A percentile compares a stretch with the other conserved stretches of the same genome.
Conservation (phyloP, 2,888 invertebrate genomes). For the Eristalis intricaria region DNA sequence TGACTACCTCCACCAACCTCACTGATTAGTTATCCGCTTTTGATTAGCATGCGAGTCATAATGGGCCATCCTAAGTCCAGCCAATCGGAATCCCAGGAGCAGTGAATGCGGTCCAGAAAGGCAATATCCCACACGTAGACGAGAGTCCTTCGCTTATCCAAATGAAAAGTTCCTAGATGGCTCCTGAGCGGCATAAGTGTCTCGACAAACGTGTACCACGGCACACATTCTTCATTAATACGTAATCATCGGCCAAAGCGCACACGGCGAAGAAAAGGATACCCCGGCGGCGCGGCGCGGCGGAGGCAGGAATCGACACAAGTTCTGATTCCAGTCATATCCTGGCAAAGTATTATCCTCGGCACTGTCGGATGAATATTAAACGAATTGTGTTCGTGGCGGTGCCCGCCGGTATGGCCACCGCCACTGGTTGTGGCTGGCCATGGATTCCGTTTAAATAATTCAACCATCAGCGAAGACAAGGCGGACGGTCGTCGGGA, state of each 20-base stretch:
- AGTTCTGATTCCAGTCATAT: slow-evolving; percentile 22
- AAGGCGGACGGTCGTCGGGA: no score
- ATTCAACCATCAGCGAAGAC: background rate
- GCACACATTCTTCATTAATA: slow-evolving; percentile 30
- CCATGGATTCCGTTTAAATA: background rate
- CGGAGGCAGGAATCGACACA: background rate
- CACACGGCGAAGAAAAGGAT: background rate
- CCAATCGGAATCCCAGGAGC: background rate
- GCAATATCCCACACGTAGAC: background rate
- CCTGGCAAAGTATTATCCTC: slow-evolving; percentile 30
- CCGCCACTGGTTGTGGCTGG: background rate
- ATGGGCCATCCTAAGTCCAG: background rate
- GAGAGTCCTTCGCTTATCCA: slow-evolving; percentile 16
- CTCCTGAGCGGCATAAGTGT: slow-evolving; percentile 28
- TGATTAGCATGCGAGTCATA: slow-evolving; percentile 10
- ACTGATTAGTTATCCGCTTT: background rate
- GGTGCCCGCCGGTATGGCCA: background rate
- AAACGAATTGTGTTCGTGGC: slow-evolving; percentile 8
- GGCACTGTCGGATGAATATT: slow-evolving; percentile 46
- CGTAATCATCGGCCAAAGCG: slow-evolving; percentile 15
- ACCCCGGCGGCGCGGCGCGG: background rate
- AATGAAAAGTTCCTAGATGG: slow-evolving; percentile 34
- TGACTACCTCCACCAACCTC: background rate
- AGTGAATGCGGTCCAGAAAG: background rate
- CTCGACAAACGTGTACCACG: background rate